Base-by-base conservation (phyloP, 1,140 invertebrate genomes). In the Anthonomus grandis region DNA sequence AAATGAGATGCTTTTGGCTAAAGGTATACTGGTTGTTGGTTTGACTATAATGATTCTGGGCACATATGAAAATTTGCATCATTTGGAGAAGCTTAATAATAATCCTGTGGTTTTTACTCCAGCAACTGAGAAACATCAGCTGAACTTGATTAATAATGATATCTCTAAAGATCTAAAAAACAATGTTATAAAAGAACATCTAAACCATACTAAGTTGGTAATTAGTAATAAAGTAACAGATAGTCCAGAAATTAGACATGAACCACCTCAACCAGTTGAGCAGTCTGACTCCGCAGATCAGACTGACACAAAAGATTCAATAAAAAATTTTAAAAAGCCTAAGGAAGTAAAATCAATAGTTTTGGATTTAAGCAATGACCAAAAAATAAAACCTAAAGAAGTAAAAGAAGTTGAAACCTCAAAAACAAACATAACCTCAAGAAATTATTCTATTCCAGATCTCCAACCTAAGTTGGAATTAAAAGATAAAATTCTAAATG, bases 61-160 rank as follows among this genome's bases (percentile, higher is more conserved):
- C 57, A 93, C 92, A 0, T 93, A 89, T 68, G 88, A 89, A 3
- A 94, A 91, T 72, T 73, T 95, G 25, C 84, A 84, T 72, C 86
- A 87, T 1, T 82, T 86, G 3, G 87, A 90, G 5, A 59, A 37
- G 48, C 57, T 76, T 83, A 61, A 64, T 70, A 74, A 37, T 76
- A 68, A 70, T 75, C 64, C 72, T 67, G 63, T 60, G 70, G 73
- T 27, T 59, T 75, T 4, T 64, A 72, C 22, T 39, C 64, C 47
- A 67, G 70, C 10, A 61, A 72, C 54, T 37, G 55, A 49, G 70
- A 23, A 59, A 51, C 57, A 58, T 21, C 10, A 44, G 10, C 19
- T 51, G 9, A 22, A 38, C 9, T 17, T 49, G 17, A 34, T 22
- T 5, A 47, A 12, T 27, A 13, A 12, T 4, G 10, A 19, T 27